These are phyloP conservation scores for Cardinalis cardinalis DNA, from an alignment of 2,113 vertebrate species.

Conservation along the genomic window DNA sequence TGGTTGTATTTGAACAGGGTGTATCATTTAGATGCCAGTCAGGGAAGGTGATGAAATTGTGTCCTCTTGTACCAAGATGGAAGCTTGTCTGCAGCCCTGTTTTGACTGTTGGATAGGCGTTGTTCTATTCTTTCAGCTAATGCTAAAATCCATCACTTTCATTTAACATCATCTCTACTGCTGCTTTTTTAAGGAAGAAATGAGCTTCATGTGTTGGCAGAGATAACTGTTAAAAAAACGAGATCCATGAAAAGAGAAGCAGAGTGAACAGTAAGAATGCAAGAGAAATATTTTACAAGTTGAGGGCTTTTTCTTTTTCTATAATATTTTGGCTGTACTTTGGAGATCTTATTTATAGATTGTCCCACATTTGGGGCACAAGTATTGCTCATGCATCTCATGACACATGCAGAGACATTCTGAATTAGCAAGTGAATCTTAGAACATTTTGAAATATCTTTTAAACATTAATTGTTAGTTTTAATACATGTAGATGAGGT, in stretches of 20 bases:
- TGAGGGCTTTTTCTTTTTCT: not conserved
- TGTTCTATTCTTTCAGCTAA: not conserved
- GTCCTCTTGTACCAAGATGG: not conserved
- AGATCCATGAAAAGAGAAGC: not conserved
- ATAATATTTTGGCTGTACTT: not conserved
- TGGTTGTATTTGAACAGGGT: not conserved
- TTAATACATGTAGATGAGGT: not conserved
- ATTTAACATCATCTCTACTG: not conserved
- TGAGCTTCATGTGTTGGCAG: not conserved
- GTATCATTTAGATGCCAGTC: not conserved
- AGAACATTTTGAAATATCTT: not conserved
- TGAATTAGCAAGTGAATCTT: not conserved
- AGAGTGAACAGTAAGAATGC: not conserved
- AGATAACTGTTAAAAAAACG: not conserved
- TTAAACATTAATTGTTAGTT: not conserved
- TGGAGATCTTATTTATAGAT: not conserved
- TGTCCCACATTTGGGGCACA: not conserved
- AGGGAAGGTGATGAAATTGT: not conserved
- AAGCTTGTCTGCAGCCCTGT: not conserved
- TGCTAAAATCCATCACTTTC: not conserved
- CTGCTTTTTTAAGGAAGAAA: not conserved
- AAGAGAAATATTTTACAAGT: not conserved
- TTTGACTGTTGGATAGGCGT: not conserved
- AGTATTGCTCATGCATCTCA: not conserved
- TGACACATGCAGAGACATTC: not conserved